phyloP scores from a whole-genome alignment of 1,140 invertebrate species.

The Pseudobourletiella spinata region DNA sequence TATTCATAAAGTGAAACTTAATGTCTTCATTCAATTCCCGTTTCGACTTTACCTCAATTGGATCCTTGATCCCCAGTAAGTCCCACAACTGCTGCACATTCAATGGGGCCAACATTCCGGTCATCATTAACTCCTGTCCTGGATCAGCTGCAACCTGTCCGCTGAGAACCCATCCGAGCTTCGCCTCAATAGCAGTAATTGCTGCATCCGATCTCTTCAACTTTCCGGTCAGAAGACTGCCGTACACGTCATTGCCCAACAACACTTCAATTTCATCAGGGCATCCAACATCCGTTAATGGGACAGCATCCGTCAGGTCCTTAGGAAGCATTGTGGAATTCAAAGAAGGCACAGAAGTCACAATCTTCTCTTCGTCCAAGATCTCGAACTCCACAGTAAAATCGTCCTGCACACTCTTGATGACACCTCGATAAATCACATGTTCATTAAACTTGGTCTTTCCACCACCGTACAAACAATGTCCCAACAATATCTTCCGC shows the following conservation, averaged over 20 bases:
- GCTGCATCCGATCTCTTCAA: background rate
- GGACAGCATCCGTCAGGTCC: background rate
- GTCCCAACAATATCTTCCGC: background rate
- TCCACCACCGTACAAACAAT: constrained; percentile 3
- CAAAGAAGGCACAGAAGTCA: background rate
- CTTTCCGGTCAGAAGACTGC: background rate
- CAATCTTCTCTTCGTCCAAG: background rate
- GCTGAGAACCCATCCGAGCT: background rate
- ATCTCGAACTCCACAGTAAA: background rate
- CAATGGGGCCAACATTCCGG: background rate
- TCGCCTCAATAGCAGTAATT: background rate
- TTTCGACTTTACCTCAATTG: background rate
- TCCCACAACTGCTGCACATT: background rate
- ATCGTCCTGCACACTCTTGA: background rate
- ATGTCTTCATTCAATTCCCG: background rate
- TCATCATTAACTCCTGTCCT: background rate
- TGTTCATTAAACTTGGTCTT: background rate
- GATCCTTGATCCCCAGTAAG: constrained; percentile 6
- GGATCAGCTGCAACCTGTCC: background rate
- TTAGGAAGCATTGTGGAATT: too few species aligned
- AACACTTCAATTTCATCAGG: background rate
- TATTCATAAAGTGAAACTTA: background rate
- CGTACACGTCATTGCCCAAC: background rate
- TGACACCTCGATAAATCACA: background rate
- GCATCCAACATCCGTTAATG: background rate